Percentiles rank a stretch among this genome's conserved stretches.
Evolutionary conservation across 2,888 invertebrate species (phyloP).

Genomic region (Oscheius sp.): DNA sequence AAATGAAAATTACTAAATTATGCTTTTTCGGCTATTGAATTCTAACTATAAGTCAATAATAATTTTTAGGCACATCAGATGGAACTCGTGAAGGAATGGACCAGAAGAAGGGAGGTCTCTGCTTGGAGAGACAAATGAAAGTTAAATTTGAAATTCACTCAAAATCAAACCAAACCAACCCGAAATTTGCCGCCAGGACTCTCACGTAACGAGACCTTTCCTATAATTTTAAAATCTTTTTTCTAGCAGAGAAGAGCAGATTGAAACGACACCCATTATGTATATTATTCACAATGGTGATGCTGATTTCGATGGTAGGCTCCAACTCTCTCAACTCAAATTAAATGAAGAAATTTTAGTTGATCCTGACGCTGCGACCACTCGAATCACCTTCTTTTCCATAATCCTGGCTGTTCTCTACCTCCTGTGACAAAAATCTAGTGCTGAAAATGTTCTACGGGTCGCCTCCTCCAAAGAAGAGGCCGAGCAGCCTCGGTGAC

Average conservation of each 20-base stretch:
- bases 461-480: background rate
- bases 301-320: conserved; percentile 14
- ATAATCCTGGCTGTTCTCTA: background rate
- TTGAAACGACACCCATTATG: conserved; percentile 53
- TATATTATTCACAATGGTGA: conserved; percentile 57
- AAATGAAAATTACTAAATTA: background rate
- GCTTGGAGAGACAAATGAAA: conserved; percentile 64
- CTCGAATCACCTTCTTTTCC: background rate
- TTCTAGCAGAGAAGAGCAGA: conserved; percentile 14
- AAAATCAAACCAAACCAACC: conserved; percentile 30
- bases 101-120: conserved; percentile 63
- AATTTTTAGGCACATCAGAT: conserved; percentile 67
- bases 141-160: conserved; percentile 65
- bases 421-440: conserved; percentile 5
- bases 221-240: background rate
- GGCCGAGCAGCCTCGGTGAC: background rate
- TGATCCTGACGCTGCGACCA: background rate
- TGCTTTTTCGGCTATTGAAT: too few relatives aligned
- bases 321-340: background rate
- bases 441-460: conserved; percentile 5
- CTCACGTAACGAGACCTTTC: conserved; percentile 34
- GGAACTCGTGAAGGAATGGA: conserved; percentile 63
- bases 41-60: too few relatives aligned
- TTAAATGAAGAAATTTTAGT: background rate
- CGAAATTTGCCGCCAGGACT: conserved; percentile 55